Evolutionary conservation across 2,888 invertebrate genomes (phyloP).

Genomic region (Psococerastis gibbosa): DNA sequence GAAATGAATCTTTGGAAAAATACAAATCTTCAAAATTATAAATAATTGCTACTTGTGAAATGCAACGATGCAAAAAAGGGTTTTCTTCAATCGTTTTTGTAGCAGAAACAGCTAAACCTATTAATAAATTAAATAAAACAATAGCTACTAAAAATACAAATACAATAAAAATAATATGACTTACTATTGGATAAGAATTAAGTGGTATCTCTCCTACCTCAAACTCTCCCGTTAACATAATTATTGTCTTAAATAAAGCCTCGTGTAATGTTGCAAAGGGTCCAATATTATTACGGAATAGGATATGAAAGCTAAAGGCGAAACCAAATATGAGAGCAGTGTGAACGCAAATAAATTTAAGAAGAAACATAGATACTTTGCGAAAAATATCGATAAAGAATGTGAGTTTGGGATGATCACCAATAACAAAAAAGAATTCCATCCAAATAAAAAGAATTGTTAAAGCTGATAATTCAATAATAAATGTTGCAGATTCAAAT

Average conservation of each 20-base stretch:
- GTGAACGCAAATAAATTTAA: constrained; percentile 60
- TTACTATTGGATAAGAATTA: constrained; percentile 42
- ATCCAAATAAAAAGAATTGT: constrained; percentile 56
- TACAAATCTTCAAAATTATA: constrained; percentile 52
- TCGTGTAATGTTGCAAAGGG: constrained; percentile 49
- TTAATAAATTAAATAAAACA: constrained; percentile 61
- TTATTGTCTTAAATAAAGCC: constrained; percentile 62
- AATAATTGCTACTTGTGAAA: constrained; percentile 49
- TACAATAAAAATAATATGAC: constrained; percentile 54
- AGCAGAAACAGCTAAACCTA: constrained; percentile 71
- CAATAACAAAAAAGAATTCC: constrained; percentile 56
- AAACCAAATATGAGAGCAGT: constrained; percentile 66
- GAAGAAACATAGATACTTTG: constrained; percentile 60
- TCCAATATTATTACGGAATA: constrained; percentile 44
- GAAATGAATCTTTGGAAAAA: not conserved
- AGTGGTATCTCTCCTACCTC: constrained; percentile 59
- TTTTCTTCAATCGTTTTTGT: constrained; percentile 54
- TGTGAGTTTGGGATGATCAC: constrained; percentile 58
- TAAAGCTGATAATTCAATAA: constrained; percentile 33
- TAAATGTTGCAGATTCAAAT: not conserved
- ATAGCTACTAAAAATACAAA: constrained; percentile 71
- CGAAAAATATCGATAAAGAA: constrained; percentile 69
- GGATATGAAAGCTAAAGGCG: constrained; percentile 58
- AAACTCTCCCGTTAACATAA: constrained; percentile 75
- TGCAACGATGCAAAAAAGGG: constrained; percentile 58